Evolutionary conservation across 2,888 invertebrate species (phyloP).

Genomic region (Tolmerus cingulatus): DNA sequence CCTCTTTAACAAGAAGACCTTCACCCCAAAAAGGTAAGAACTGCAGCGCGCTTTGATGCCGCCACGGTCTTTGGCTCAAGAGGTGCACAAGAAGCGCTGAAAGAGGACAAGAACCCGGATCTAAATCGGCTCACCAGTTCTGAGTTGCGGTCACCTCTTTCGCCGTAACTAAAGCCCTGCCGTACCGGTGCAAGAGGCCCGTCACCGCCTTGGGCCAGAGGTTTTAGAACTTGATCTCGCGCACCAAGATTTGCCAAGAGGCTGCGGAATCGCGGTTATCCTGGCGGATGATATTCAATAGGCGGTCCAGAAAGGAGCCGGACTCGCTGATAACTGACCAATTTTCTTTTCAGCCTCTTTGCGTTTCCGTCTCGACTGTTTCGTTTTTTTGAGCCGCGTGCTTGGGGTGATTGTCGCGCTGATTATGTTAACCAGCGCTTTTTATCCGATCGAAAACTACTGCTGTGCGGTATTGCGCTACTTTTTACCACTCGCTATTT

Average conservation of each 20-base stretch:
- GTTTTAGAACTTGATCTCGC: not conserved
- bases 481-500: not conserved
- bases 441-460: not conserved
- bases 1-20: not conserved
- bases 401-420: not conserved
- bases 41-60: not conserved
- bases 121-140: not conserved
- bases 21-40: not conserved
- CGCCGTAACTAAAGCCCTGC: not conserved
- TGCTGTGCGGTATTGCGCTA: not conserved
- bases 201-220: not conserved
- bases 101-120: slow-evolving; percentile 15
- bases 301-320: not conserved
- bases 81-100: not conserved
- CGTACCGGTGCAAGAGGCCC: not conserved
- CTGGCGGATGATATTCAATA: not conserved
- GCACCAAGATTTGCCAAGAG: not conserved
- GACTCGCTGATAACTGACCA: not conserved
- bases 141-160: not conserved
- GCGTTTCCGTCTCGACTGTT: not conserved
- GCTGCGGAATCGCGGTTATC: not conserved
- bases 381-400: not conserved
- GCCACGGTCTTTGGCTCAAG: not conserved
- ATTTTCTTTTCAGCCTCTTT: not conserved
- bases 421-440: not conserved